A percentile compares a stretch with the other conserved stretches of the same genome.
These are phyloP conservation scores for Helicoverpa assulta DNA, from an alignment of 2,888 invertebrate species.

Conservation along the genomic window DNA sequence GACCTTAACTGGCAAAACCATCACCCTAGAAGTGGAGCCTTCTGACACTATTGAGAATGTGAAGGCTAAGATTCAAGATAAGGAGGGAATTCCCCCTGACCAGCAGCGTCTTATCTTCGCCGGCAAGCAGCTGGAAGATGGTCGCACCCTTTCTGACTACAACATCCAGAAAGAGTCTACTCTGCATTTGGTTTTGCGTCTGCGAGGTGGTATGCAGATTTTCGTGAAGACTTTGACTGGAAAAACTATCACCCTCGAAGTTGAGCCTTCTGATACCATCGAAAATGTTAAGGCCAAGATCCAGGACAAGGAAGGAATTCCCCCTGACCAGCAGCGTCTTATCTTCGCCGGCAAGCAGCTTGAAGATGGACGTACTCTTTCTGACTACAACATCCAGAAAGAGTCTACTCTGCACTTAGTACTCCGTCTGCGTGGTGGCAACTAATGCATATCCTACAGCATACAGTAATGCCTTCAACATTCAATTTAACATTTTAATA, in stretches of 20 bases:
- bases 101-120: conserved; percentile 74
- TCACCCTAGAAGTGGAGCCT: conserved; percentile 71
- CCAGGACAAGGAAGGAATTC: conserved; percentile 73
- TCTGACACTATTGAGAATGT: conserved; percentile 77
- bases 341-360: conserved; percentile 73
- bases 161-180: conserved; percentile 76
- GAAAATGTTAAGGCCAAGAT: conserved; percentile 69
- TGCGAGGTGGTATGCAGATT: conserved; percentile 75
- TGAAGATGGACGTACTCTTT: conserved; percentile 70
- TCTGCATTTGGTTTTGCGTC: conserved; percentile 70
- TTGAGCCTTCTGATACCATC: conserved; percentile 51
- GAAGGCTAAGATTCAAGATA: conserved; percentile 74
- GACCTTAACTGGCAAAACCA: conserved; percentile 73
- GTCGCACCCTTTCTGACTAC: conserved; percentile 73
- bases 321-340: conserved; percentile 71
- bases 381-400: conserved; percentile 72
- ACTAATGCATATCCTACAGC: conserved; percentile 45
- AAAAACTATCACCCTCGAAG: conserved; percentile 70
- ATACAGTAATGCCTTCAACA: conserved; percentile 39
- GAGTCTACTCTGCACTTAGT: conserved; percentile 79
- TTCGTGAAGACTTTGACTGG: conserved; percentile 73
- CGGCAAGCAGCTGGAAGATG: conserved; percentile 74
- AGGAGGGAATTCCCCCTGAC: conserved; percentile 75
- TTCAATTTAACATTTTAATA: conserved; percentile 49
- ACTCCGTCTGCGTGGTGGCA: conserved; percentile 71